phyloP scores from a whole-genome alignment of 2,797 vertebrate genomes.

The Hydrolagus colliei region DNA sequence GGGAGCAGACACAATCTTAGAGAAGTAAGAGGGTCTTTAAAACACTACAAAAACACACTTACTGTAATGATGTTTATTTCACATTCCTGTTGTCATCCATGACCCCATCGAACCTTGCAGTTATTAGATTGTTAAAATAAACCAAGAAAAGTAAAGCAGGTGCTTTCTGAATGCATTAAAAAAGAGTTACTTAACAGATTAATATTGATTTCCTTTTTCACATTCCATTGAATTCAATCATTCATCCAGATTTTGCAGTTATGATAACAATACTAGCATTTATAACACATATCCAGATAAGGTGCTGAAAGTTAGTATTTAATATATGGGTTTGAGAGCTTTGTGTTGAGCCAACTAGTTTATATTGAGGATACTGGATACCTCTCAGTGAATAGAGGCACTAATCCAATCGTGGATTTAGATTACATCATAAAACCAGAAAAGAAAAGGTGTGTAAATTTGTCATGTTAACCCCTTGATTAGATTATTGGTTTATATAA shows the following conservation, averaged over 20 bases:
- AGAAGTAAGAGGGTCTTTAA: background rate
- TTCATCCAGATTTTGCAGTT: background rate
- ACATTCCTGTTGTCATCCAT: conserved; percentile 2
- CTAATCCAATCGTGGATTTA: conserved; percentile 5
- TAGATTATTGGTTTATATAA: background rate
- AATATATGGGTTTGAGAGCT: background rate
- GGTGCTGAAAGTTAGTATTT: background rate
- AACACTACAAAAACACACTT: background rate
- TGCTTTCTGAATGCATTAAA: conserved; percentile 29
- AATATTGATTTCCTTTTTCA: conserved; percentile 29
- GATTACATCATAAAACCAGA: background rate
- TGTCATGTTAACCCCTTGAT: background rate
- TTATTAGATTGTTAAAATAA: conserved; percentile 21
- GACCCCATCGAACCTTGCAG: conserved; percentile 23
- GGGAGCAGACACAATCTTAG: background rate
- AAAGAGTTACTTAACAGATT: conserved; percentile 29
- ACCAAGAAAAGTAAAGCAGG: conserved; percentile 23
- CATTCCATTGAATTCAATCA: conserved; percentile 25
- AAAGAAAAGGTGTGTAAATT: background rate
- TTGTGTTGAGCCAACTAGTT: background rate
- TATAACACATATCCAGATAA: background rate
- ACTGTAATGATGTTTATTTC: conserved; percentile 29
- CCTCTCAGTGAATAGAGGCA: background rate
- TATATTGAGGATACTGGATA: background rate
- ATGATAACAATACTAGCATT: background rate